phyloP scores from a whole-genome alignment of 35 echinoderm and acorn worm genomes.

The Ophioderma brevispina region DNA sequence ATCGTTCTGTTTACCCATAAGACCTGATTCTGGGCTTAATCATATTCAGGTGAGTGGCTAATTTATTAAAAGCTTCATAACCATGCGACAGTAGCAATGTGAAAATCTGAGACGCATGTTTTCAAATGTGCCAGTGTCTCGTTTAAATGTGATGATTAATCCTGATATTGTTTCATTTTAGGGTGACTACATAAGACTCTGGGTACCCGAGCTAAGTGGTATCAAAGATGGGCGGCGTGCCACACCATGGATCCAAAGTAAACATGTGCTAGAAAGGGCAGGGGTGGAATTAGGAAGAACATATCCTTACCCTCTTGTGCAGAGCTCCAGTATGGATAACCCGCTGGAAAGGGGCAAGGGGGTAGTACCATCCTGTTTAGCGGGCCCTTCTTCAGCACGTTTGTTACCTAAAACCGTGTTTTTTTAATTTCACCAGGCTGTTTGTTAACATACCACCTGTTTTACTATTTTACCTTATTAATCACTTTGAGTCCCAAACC shows the following conservation, averaged over 20 bases:
- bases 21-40: no score
- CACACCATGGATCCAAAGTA: conserved; percentile 77
- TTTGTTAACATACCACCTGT: no score
- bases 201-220: conserved; percentile 72
- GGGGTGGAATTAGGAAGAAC: conserved; percentile 58
- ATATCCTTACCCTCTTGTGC: conserved; percentile 71
- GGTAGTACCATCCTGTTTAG: no score
- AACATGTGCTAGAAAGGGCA: conserved; percentile 33
- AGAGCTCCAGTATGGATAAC: conserved; percentile 78
- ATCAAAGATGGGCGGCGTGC: conserved; percentile 59
- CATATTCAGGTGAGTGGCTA: background rate
- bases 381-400: no score
- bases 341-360: conserved; percentile 30
- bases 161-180: background rate
- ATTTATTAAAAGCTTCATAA: no score
- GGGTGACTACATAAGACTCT: conserved; percentile 79
- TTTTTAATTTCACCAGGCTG: no score
- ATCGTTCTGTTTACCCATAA: no score
- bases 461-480: no score
- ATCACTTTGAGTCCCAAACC: no score
- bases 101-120: background rate
- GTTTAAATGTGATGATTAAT: background rate
- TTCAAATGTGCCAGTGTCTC: no score
- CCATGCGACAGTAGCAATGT: background rate
- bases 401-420: no score